phyloP scores from a whole-genome alignment of 2,113 vertebrate genomes.

The Rhadina sibilatrix region DNA sequence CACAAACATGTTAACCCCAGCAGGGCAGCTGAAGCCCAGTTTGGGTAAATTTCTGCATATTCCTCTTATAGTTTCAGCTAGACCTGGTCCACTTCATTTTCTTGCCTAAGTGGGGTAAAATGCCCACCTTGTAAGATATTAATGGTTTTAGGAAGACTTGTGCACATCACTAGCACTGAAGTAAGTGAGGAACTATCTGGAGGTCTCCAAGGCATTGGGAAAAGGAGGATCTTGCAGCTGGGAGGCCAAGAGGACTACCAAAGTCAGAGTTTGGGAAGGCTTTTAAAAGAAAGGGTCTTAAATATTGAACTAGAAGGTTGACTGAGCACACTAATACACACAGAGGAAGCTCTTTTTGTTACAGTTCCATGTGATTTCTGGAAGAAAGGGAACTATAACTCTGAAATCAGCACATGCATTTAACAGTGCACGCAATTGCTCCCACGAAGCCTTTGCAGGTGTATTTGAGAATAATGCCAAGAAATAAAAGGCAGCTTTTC shows the following conservation, averaged over 20 bases:
- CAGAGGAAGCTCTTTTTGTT: neutral
- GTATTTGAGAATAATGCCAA: neutral
- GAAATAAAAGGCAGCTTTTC: neutral
- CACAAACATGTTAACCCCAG: neutral
- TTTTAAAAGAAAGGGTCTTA: neutral
- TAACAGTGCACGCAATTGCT: rapidly evolving
- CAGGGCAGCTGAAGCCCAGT: neutral
- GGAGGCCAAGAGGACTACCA: neutral
- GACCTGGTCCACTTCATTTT: neutral
- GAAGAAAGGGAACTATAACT: neutral
- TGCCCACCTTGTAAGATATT: neutral
- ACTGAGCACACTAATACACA: neutral
- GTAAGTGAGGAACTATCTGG: neutral
- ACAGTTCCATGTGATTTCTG: neutral
- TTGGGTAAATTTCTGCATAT: neutral
- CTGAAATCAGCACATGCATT: neutral
- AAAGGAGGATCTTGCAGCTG: neutral
- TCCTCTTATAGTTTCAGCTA: neutral
- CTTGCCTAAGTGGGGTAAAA: neutral
- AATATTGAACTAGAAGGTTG: neutral
- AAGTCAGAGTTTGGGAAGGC: neutral
- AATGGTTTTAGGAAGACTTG: neutral
- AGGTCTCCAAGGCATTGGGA: neutral
- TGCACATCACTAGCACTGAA: neutral
- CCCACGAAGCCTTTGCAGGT: neutral